Evolutionary conservation across 2,113 vertebrate species (phyloP).

Genomic region (Papio anubis): DNA sequence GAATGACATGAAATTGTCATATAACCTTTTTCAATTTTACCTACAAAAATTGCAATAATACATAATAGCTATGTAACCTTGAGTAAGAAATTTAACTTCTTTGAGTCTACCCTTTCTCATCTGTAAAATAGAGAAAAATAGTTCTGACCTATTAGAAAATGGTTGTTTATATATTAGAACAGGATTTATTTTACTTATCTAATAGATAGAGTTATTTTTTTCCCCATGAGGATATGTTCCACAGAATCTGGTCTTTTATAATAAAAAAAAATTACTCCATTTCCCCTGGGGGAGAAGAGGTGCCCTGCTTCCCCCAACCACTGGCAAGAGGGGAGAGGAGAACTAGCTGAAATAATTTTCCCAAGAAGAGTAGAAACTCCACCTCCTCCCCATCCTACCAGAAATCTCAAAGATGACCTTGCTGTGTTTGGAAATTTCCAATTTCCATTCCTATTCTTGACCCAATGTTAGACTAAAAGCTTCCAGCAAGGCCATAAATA

Average conservation of each 20-base stretch:
- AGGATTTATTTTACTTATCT: not conserved
- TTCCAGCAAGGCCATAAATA: not conserved
- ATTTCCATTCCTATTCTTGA: not conserved
- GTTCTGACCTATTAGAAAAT: not conserved
- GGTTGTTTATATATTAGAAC: not conserved
- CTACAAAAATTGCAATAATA: not conserved
- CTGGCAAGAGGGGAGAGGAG: not conserved
- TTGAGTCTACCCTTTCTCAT: not conserved
- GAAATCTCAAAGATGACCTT: not conserved
- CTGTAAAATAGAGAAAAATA: not conserved
- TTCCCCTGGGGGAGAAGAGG: not conserved
- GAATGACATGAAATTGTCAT: not conserved
- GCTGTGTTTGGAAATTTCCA: not conserved
- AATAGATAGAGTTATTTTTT: not conserved
- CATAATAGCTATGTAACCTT: not conserved
- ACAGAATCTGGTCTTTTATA: conserved; percentile 5
- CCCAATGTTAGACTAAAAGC: not conserved
- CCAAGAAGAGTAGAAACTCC: not conserved
- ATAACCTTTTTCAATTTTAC: not conserved
- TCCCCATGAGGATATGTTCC: not conserved
- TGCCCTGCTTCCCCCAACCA: not conserved
- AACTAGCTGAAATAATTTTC: not conserved
- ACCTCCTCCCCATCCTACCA: not conserved
- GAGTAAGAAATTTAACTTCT: not conserved
- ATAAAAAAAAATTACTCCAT: not conserved